These are phyloP conservation scores for Brachyptera risi DNA, from an alignment of 2,888 invertebrate genomes.

Conservation along the genomic window DNA sequence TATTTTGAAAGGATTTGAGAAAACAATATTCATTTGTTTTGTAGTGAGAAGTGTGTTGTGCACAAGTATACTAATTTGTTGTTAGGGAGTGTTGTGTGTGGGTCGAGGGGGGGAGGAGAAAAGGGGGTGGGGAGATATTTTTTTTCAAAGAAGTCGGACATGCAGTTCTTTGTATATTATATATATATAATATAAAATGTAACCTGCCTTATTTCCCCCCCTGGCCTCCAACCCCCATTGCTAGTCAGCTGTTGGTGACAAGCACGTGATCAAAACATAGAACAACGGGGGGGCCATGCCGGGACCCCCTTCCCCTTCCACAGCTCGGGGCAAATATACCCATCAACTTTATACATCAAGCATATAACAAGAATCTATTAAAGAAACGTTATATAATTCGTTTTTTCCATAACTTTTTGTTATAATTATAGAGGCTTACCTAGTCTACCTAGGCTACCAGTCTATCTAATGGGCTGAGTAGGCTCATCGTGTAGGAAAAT, in stretches of 20 bases:
- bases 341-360: conserved; percentile 10
- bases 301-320: too few relatives aligned
- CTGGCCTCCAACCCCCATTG: conserved; percentile 21
- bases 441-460: too few relatives aligned
- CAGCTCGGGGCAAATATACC: conserved; percentile 15
- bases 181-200: too few relatives aligned
- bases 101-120: not conserved
- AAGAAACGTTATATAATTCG: too few relatives aligned
- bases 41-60: not conserved
- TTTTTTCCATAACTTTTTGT: too few relatives aligned
- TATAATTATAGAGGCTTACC: too few relatives aligned
- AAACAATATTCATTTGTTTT: conserved; percentile 1
- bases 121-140: too few relatives aligned
- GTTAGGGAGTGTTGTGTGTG: not conserved
- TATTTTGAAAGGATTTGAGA: not conserved
- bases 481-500: too few relatives aligned
- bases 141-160: too few relatives aligned
- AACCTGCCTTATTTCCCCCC: not conserved
- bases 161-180: not conserved
- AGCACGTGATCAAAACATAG: conserved; percentile 36
- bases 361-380: too few relatives aligned
- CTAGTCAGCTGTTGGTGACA: conserved; percentile 48
- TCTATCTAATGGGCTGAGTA: too few relatives aligned
- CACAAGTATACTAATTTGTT: not conserved
- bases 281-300: not conserved